Percentiles rank a stretch among this genome's conserved stretches.
phyloP scores from a whole-genome alignment of 2,888 invertebrate genomes.

The Orthosia incerta region DNA sequence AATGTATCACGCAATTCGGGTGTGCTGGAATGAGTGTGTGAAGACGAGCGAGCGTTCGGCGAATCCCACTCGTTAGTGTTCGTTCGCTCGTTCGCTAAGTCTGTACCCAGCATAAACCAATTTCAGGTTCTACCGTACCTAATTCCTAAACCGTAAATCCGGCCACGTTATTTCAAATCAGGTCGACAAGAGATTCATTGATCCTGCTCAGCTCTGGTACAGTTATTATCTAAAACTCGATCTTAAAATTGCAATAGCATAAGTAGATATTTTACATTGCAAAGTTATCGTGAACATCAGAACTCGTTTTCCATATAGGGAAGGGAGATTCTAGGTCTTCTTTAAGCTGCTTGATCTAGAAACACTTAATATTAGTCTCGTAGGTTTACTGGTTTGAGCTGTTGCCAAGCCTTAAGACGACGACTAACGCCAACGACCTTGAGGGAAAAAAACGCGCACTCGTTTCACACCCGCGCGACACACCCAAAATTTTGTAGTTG shows the following conservation, averaged over 20 bases:
- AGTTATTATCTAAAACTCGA: constrained; percentile 56
- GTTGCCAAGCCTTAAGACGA: constrained; percentile 22
- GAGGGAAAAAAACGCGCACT: too few species aligned
- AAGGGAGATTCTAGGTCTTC: constrained; percentile 53
- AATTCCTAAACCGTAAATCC: constrained; percentile 42
- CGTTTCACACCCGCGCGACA: too few species aligned
- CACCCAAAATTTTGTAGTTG: too few species aligned
- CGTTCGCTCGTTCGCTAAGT: neutral
- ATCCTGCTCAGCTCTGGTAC: constrained; percentile 48
- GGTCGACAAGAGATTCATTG: constrained; percentile 53
- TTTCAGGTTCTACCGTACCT: constrained; percentile 41
- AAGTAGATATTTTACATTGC: constrained; percentile 62
- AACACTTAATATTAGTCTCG: constrained; percentile 34
- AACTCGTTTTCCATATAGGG: constrained; percentile 56
- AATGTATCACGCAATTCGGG: too few species aligned
- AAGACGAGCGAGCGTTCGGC: neutral
- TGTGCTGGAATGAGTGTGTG: neutral
- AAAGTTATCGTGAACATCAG: constrained; percentile 42
- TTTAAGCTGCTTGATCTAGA: constrained; percentile 42
- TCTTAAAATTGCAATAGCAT: constrained; percentile 55
- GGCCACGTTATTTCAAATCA: constrained; percentile 41
- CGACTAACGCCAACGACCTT: too few species aligned
- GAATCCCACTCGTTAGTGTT: neutral
- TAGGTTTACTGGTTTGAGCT: constrained; percentile 16
- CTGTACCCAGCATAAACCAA: neutral